These are phyloP conservation scores for Drosophila anomelani DNA, from an alignment of 2,888 invertebrate genomes.

Conservation along the genomic window DNA sequence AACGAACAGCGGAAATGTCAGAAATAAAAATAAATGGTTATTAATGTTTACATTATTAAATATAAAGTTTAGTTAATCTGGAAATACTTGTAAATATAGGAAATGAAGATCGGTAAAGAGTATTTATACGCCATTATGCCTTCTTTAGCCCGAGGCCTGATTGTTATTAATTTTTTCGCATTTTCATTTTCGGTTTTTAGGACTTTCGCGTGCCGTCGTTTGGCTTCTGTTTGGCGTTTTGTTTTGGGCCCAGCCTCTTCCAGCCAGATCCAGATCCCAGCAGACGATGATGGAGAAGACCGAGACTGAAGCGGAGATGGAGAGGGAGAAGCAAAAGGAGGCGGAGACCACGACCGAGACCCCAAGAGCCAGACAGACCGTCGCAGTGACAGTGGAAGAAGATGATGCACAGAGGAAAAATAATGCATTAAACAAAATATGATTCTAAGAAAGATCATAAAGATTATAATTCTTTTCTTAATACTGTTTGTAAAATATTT, in stretches of 20 bases:
- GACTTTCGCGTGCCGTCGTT: conserved; percentile 77
- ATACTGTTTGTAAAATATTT: neutral
- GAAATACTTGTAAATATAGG: too few species aligned
- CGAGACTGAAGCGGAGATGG: neutral
- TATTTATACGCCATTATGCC: neutral
- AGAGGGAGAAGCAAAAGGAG: neutral
- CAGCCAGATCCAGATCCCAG: conserved; percentile 54
- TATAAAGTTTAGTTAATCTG: too few species aligned
- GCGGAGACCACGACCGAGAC: conserved; percentile 26
- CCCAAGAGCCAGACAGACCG: conserved; percentile 72
- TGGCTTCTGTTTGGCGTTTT: conserved; percentile 61
- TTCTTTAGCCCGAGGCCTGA: conserved; percentile 12
- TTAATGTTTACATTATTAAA: too few species aligned
- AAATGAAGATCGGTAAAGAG: neutral
- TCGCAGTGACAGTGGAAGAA: conserved; percentile 54
- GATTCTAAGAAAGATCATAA: neutral
- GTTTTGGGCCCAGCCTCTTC: conserved; percentile 60
- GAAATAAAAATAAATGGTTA: too few species aligned
- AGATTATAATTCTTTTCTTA: neutral
- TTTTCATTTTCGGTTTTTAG: conserved; percentile 75
- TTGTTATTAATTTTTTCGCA: conserved; percentile 72
- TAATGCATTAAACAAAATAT: neutral
- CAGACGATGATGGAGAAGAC: conserved; percentile 26
- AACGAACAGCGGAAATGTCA: too few species aligned
- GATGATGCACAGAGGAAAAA: conserved; percentile 13